Evolutionary conservation across 2,113 vertebrate genomes (phyloP).

Genomic region (Herpailurus yagouaroundi): DNA sequence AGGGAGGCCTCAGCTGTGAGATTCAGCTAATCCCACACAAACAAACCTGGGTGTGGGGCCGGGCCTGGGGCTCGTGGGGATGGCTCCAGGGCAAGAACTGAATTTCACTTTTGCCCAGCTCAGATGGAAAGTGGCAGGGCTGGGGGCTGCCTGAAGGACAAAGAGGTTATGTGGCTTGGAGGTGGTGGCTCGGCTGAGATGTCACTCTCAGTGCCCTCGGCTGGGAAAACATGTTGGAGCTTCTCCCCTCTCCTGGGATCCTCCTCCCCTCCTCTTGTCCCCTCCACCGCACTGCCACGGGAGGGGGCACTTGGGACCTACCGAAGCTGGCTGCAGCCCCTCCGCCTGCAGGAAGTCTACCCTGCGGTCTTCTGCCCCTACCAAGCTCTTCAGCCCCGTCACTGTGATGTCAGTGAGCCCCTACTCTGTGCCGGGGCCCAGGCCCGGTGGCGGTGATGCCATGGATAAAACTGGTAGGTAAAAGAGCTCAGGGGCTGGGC

Average conservation of each 20-base stretch:
- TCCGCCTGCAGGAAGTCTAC: background rate
- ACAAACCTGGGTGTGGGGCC: constrained; percentile 75
- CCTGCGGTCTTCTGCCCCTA: background rate
- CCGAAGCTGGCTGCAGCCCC: background rate
- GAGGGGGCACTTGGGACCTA: background rate
- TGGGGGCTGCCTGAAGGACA: constrained; percentile 76
- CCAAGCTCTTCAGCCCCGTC: background rate
- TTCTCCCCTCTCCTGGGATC: constrained; percentile 49
- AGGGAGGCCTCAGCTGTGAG: background rate
- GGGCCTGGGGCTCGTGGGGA: constrained; percentile 63
- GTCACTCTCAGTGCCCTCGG: constrained; percentile 71
- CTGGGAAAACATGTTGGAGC: constrained; percentile 82
- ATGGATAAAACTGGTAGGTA: too few species aligned
- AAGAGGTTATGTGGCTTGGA: constrained; percentile 82
- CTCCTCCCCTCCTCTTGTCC: constrained; percentile 54
- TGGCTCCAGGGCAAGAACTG: constrained; percentile 73
- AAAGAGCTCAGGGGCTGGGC: background rate
- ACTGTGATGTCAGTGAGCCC: background rate
- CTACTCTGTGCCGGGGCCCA: background rate
- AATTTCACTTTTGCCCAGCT: constrained; percentile 83
- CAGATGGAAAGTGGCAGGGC: constrained; percentile 79
- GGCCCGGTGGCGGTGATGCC: background rate
- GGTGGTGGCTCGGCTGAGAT: constrained; percentile 82
- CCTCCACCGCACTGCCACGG: background rate
- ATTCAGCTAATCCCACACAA: constrained; percentile 70